These are phyloP conservation scores for Lethocerus indicus DNA, from an alignment of 1,140 invertebrate genomes.

Conservation along the genomic window DNA sequence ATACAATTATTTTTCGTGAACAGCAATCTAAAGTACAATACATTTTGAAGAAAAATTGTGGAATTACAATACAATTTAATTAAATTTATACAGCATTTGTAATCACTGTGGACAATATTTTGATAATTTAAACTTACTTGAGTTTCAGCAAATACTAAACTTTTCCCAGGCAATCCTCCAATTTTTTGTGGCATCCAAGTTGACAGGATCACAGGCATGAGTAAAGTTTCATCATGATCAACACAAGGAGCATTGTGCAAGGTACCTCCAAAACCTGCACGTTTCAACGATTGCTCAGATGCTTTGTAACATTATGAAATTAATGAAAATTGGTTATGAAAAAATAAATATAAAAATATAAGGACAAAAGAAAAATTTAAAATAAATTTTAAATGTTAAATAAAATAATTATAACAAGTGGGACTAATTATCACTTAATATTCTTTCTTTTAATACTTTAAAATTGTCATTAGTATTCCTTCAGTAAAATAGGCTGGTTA, in stretches of 20 bases:
- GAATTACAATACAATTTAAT: too few relatives aligned
- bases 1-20: not conserved
- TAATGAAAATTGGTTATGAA: too few relatives aligned
- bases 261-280: slow-evolving; percentile 11
- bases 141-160: slow-evolving; percentile 71
- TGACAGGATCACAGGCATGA: slow-evolving; percentile 64
- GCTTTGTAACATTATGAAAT: too few relatives aligned
- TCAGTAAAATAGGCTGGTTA: too few relatives aligned
- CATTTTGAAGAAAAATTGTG: slow-evolving; percentile 4
- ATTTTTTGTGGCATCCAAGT: slow-evolving; percentile 74
- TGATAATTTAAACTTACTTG: slow-evolving; percentile 38
- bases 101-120: too few relatives aligned
- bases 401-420: not conserved
- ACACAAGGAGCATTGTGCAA: slow-evolving; percentile 39
- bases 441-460: too few relatives aligned
- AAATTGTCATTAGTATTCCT: too few relatives aligned
- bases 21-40: not conserved
- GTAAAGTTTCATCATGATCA: slow-evolving; percentile 67
- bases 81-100: too few relatives aligned
- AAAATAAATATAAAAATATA: too few relatives aligned
- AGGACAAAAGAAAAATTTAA: too few relatives aligned
- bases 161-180: slow-evolving; percentile 60
- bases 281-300: too few relatives aligned
- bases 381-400: not conserved
- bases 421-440: not conserved